Evolutionary conservation across 2,113 vertebrate genomes (phyloP), one percentile per base, ranked within the genome.

Genomic region (Pseudopodoces humilis): DNA sequence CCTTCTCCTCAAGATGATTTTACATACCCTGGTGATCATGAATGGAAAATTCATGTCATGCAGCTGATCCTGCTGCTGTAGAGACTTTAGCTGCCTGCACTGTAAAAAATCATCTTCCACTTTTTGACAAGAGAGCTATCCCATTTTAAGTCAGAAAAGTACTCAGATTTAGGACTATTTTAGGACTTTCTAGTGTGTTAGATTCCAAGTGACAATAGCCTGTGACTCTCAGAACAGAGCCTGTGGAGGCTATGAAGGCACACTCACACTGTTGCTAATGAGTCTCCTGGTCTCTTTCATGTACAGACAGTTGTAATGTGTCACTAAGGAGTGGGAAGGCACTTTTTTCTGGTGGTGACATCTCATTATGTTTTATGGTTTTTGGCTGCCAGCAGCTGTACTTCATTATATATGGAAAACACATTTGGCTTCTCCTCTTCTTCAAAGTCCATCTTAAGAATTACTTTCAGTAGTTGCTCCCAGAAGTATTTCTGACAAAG

Each of bases 361-460:
- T 80, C 58, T 91, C 69, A 44, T 67, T 67, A 87, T 68, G 43
- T 86, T 92, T 91, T 89, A 81, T 69, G 39, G 1, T 5, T 82
- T 94, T 46, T 87, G 81, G 27, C 81, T 90, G 84, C 83, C 89
- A 92, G 50, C 35, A 65, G n/a, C 28, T 55, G 5, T 89, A 15
- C 52, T 83, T 81, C 68, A 35, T 94, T 83, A 78, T 78, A 22
- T 15, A 62, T 79, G 84, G 85, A 94, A 91, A 94, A 91, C 31
- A 59, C 84, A 89, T 96, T 89, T 92, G 74, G 56, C 47, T 74
- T 56, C 56, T 92, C 50, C 39, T 86, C 56, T 62, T 50, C 46
- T 63, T 86, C 60, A 62, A 65, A 53, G 37, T 76, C 87, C 52
- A 47, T 84, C 28, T 80, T 47, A 62, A 76, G 63, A 90, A 79